A percentile compares a stretch with the other conserved stretches of the same genome.
Conservation (phyloP, 2,797 vertebrate genomes). For the Poecilia wingei region DNA sequence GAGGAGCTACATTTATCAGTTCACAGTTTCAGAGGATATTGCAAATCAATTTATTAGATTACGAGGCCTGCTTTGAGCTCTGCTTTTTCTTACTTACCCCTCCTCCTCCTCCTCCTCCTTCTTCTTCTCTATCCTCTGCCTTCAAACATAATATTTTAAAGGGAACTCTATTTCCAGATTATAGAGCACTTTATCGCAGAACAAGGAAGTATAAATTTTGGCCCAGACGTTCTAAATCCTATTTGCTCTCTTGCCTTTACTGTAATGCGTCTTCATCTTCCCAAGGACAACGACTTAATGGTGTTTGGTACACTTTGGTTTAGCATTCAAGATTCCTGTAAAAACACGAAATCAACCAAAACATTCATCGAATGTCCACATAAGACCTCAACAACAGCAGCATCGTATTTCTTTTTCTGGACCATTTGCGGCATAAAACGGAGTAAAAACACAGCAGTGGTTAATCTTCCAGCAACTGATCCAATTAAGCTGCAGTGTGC, state of each 20-base stretch:
- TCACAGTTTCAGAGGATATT: constrained; percentile 83
- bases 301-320: constrained; percentile 55
- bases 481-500: constrained; percentile 72
- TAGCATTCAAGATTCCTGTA: constrained; percentile 49
- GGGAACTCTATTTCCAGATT: constrained; percentile 79
- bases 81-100: constrained; percentile 51
- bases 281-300: constrained; percentile 76
- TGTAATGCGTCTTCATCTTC: constrained; percentile 71
- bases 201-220: constrained; percentile 78
- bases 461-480: constrained; percentile 73
- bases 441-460: constrained; percentile 53
- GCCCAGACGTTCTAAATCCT: constrained; percentile 80
- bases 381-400: not conserved
- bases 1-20: constrained; percentile 79
- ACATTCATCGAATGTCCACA: constrained; percentile 4
- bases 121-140: constrained; percentile 42
- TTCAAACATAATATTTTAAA: constrained; percentile 80
- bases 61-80: constrained; percentile 81
- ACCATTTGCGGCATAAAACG: constrained; percentile 47
- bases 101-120: constrained; percentile 1
- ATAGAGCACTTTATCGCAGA: constrained; percentile 77
- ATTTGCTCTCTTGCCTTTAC: constrained; percentile 71
- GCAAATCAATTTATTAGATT: constrained; percentile 89
- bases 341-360: constrained; percentile 27
- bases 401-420: not conserved